These are phyloP conservation scores for Pseudorhiza aurosa DNA, from an alignment of 30 jellyfish, hydroid and myxozoan species.

Conservation along the genomic window DNA sequence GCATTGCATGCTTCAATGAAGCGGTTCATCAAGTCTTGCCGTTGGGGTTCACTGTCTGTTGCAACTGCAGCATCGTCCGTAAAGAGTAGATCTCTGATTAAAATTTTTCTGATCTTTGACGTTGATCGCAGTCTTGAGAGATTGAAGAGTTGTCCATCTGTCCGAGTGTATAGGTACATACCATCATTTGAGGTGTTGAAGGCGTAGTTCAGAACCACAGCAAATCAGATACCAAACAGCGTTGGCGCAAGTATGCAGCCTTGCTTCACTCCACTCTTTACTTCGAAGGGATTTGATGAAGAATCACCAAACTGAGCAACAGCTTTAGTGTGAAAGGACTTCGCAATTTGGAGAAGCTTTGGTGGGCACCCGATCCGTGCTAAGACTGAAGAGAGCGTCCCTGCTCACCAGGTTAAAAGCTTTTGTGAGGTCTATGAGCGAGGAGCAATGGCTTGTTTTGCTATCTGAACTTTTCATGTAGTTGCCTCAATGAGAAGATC, in stretches of 20 bases:
- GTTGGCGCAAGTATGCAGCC: slow-evolving; percentile 29
- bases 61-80: slow-evolving; percentile 34
- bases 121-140: not conserved
- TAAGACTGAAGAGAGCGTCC: not conserved
- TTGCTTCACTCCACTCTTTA: slow-evolving; percentile 15
- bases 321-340: not conserved
- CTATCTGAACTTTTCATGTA: not conserved
- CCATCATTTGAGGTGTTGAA: slow-evolving; percentile 2
- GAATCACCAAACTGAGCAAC: not conserved
- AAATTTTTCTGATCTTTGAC: not conserved
- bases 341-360: not conserved
- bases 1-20: slow-evolving; percentile 7
- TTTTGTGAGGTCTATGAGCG: not conserved
- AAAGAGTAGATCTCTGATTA: slow-evolving; percentile 45
- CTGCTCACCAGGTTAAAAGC: not conserved
- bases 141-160: slow-evolving; percentile 32
- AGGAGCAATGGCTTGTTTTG: not conserved
- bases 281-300: slow-evolving; percentile 1
- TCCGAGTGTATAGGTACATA: slow-evolving; percentile 1
- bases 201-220: slow-evolving; percentile 7
- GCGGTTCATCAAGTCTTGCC: not conserved
- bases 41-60: slow-evolving; percentile 2
- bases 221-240: slow-evolving; percentile 21
- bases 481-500: no score
- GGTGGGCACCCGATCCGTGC: not conserved